These are phyloP conservation scores for Lithosia quadra DNA, from an alignment of 2,888 invertebrate genomes.

Conservation along the genomic window DNA sequence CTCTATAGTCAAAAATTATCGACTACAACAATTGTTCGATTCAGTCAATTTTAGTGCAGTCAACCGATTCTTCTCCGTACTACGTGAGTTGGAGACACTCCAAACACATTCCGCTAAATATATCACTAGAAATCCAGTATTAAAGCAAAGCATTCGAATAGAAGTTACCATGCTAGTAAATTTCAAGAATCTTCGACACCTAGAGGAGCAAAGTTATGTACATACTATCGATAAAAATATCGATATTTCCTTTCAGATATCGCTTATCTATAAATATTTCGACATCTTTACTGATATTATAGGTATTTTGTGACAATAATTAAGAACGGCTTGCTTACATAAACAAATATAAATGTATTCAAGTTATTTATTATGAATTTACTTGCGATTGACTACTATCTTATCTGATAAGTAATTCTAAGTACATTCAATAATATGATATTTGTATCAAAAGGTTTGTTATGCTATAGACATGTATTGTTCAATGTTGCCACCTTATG, in stretches of 20 bases:
- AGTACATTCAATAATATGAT: neutral
- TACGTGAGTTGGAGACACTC: slow-evolving; percentile 27
- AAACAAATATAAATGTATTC: neutral
- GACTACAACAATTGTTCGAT: slow-evolving; percentile 4
- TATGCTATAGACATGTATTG: no score
- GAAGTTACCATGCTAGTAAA: neutral
- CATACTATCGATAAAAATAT: neutral
- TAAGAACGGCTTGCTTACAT: neutral
- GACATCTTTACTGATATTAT: neutral
- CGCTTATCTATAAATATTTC: neutral
- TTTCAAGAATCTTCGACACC: neutral
- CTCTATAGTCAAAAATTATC: neutral
- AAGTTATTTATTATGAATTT: no score
- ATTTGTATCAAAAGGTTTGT: no score
- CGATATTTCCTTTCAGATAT: neutral
- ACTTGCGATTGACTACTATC: no score
- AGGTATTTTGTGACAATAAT: neutral
- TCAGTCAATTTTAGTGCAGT: slow-evolving; percentile 19
- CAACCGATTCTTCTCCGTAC: slow-evolving; percentile 10
- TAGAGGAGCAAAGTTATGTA: neutral
- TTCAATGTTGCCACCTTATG: no score
- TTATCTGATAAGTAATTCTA: neutral
- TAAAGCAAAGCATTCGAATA: slow-evolving; percentile 11
- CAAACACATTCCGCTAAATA: slow-evolving; percentile 23
- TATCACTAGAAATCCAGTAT: slow-evolving; percentile 15